Percentiles rank a stretch among this genome's conserved stretches.
phyloP scores from a whole-genome alignment of 2,797 vertebrate genomes.

The Mycteria americana region DNA sequence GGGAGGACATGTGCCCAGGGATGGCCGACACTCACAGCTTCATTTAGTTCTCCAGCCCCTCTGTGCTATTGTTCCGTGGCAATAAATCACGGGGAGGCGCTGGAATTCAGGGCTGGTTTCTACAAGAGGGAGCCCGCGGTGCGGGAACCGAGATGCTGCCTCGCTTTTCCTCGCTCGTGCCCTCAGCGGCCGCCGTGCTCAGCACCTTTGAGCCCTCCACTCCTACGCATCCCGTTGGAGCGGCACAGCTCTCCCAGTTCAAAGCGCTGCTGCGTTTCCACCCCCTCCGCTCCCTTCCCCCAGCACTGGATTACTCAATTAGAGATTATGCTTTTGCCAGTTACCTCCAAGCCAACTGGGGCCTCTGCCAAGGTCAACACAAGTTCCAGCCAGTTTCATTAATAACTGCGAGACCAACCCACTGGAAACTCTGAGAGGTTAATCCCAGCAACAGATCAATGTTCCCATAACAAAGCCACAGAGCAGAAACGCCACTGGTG shows the following conservation, averaged over 20 bases:
- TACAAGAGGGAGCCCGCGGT: background rate
- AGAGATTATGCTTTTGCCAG: constrained; percentile 62
- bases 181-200: background rate
- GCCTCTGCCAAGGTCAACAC: constrained; percentile 71
- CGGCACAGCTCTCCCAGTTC: background rate
- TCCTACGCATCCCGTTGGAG: constrained; percentile 11
- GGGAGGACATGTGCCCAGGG: background rate
- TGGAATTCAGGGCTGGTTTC: background rate
- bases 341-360: constrained; percentile 71
- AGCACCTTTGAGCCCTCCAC: background rate
- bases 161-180: background rate
- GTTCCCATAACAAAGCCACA: constrained; percentile 57
- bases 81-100: background rate
- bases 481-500: background rate
- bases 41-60: background rate
- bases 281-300: constrained; percentile 17
- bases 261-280: background rate
- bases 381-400: constrained; percentile 69
- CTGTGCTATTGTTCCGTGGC: background rate
- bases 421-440: constrained; percentile 71
- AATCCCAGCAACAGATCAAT: constrained; percentile 71
- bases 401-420: constrained; percentile 65
- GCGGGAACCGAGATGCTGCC: background rate
- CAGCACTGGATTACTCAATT: constrained; percentile 54
- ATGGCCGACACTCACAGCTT: background rate